Percentiles rank a stretch among this genome's conserved stretches.
Conservation (phyloP, 2,113 vertebrate genomes). For the Nannobrachium achirus region DNA sequence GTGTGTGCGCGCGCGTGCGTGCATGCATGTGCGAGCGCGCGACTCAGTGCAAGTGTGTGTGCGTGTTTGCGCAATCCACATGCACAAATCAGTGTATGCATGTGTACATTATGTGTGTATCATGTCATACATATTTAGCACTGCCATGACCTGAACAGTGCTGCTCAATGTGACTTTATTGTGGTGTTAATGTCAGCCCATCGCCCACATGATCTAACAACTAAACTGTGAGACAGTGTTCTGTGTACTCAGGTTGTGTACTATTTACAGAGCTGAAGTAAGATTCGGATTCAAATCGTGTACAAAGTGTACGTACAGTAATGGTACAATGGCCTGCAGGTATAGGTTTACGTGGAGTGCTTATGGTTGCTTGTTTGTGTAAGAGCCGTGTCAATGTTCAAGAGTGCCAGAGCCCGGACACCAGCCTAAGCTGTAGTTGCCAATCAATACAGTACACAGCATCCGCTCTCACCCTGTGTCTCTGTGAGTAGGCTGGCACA, state of each 20-base stretch:
- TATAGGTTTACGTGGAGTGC: not conserved
- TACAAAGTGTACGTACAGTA: no score
- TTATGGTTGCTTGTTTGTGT: constrained; percentile 34
- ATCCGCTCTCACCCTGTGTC: constrained; percentile 43
- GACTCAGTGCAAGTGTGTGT: no score
- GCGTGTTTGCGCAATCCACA: no score
- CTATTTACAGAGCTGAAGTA: no score
- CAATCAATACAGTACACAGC: constrained; percentile 63
- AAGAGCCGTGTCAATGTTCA: constrained; percentile 28
- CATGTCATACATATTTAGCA: no score
- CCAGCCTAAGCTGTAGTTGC: constrained; percentile 57
- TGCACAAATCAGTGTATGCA: no score
- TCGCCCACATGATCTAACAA: not conserved
- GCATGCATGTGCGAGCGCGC: no score
- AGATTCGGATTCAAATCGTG: no score
- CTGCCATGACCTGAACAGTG: not conserved
- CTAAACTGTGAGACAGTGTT: not conserved
- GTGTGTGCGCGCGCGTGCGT: not conserved
- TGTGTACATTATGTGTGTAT: no score
- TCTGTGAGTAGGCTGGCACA: constrained; percentile 47
- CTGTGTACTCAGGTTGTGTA: not conserved
- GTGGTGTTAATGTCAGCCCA: not conserved
- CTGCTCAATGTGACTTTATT: not conserved
- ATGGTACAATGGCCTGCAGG: not conserved
- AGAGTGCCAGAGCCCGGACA: constrained; percentile 44